Evolutionary conservation across 92 coral and sea anemone species (phyloP), one percentile per base, ranked within the genome.

Genomic region (Scolanthus callimorphus): DNA sequence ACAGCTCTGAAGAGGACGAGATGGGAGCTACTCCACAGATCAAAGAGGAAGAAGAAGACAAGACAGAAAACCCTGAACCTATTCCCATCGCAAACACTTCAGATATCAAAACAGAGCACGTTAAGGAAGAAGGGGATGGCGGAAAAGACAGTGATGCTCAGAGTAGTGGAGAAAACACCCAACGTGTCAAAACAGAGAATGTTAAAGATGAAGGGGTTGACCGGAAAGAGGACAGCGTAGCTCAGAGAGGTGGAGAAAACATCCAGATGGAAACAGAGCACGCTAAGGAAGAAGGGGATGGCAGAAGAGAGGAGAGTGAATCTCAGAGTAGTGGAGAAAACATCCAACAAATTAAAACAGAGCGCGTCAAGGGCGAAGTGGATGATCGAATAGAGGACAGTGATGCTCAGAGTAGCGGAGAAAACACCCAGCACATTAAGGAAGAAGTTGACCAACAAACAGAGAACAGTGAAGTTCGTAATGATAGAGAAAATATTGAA

Each of bases 11-110:
- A 49, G 61, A 49, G 20, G 56, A 29, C 37, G 56, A 59, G 61
- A 44, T 57, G 1, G 65, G 27, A 48, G 19, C 59, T 27, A 49
- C 69, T 45, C 39, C 62, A 49, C 55, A 49, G 20, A 50, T 39
- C 37, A 55, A 59, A 55, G 51, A 65, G 1, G 65, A 20, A 43
- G 37, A 48, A n/a, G 65, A 38, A 49, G 70, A 49, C 25, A 58
- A 43, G 71, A 50, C 63, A 57, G 71, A 19, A 31, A 52, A 76
- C 24, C 31, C 17, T 57, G 69, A 60, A 23, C 27, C 59, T 17
- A 37, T 57, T 62, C 60, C 37, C 61, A 45, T 20, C 27, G 13
- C 39, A 41, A 48, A 37, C 41, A 51, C 45, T 25, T 31, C 38
- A 60, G 49, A 39, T 60, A 34, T 59, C 57, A 51, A 39, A 48